A percentile compares a stretch with the other conserved stretches of the same genome.
Conservation (phyloP, 2,888 invertebrate genomes). For the Andrena trimmerana region DNA sequence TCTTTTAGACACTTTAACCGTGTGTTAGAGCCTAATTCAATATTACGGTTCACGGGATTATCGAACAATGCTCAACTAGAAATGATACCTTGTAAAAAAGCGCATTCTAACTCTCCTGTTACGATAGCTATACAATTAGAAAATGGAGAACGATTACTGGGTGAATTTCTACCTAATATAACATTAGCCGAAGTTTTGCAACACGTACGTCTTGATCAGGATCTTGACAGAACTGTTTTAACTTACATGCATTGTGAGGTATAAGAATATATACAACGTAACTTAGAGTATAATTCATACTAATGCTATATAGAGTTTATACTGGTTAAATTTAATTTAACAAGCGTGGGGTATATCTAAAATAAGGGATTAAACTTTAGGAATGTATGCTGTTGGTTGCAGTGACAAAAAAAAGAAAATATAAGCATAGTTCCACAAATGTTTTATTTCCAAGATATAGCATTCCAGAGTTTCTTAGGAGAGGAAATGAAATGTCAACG, state of each 20-base stretch:
- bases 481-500: too few relatives aligned
- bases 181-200: slow-evolving; percentile 88
- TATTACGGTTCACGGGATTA: slow-evolving; percentile 93
- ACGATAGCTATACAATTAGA: slow-evolving; percentile 92
- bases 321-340: too few relatives aligned
- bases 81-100: slow-evolving; percentile 89
- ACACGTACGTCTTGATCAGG: slow-evolving; percentile 87
- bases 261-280: slow-evolving; percentile 12
- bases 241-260: slow-evolving; percentile 82
- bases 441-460: too few relatives aligned
- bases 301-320: too few relatives aligned
- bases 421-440: too few relatives aligned
- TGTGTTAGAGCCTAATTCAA: slow-evolving; percentile 91
- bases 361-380: too few relatives aligned
- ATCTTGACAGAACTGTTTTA: slow-evolving; percentile 74
- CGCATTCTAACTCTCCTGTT: slow-evolving; percentile 89
- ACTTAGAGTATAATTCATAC: not conserved
- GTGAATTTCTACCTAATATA: slow-evolving; percentile 87
- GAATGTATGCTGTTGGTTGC: too few relatives aligned
- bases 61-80: slow-evolving; percentile 97
- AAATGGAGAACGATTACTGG: slow-evolving; percentile 89
- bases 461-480: too few relatives aligned
- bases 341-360: too few relatives aligned
- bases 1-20: slow-evolving; percentile 90
- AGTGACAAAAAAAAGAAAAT: too few relatives aligned